phyloP scores from a whole-genome alignment of 2,797 vertebrate genomes.

The Chelon auratus region DNA sequence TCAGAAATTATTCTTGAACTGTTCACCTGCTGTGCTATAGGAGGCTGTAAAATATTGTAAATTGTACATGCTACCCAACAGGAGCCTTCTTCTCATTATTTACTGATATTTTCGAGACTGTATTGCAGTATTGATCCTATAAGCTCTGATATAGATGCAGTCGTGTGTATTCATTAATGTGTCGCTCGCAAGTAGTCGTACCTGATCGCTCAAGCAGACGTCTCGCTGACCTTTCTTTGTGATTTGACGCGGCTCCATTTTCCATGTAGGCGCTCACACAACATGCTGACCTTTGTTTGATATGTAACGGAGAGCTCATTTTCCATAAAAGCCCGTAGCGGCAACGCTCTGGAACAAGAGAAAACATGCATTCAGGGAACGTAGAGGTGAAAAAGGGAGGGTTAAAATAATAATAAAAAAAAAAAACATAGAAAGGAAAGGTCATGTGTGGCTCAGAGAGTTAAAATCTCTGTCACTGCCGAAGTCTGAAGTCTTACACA shows the following conservation, averaged over 20 bases:
- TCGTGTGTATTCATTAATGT: conserved; percentile 37
- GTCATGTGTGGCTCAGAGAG: conserved; percentile 66
- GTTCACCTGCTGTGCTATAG: conserved; percentile 9
- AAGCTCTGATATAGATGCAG: conserved; percentile 31
- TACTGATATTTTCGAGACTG: too few relatives aligned
- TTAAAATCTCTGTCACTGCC: conserved; percentile 51
- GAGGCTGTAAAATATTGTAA: conserved; percentile 5
- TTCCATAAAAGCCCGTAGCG: conserved; percentile 70
- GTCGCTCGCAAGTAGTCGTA: conserved; percentile 29
- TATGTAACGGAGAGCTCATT: conserved; percentile 74
- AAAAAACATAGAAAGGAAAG: conserved; percentile 61
- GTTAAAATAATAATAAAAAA: background rate
- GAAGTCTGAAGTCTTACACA: conserved; percentile 34
- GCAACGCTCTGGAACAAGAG: conserved; percentile 58
- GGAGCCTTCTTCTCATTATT: conserved; percentile 10
- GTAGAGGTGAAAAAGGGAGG: conserved; percentile 11
- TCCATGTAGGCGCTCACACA: conserved; percentile 38
- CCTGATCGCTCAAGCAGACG: conserved; percentile 56
- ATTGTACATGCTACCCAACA: background rate
- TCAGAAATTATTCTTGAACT: background rate
- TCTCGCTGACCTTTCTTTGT: conserved; percentile 73
- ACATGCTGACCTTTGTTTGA: conserved; percentile 80
- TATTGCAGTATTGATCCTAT: conserved; percentile 45
- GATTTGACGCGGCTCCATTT: conserved; percentile 66
- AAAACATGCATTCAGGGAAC: conserved; percentile 60